Base-by-base conservation (phyloP, 2,797 vertebrate species). In the Mionectes olivaceus region DNA sequence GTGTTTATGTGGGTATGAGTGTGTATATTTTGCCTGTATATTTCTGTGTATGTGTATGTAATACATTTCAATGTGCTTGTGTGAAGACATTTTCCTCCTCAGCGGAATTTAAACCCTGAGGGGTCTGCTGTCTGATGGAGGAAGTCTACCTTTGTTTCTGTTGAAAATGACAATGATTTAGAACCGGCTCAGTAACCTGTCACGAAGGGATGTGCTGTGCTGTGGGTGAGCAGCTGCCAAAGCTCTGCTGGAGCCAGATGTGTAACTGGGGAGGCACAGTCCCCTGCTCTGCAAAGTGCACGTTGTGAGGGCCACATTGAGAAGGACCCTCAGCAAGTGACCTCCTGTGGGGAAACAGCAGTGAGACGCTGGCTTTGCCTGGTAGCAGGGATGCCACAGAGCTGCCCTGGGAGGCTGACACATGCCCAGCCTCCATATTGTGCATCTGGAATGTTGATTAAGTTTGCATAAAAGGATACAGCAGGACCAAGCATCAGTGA, bases 351-450 rank as follows among this genome's bases (percentile, higher is more conserved):
- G 52, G 37, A 70, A 57, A 28, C 24, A 30, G 9, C 2, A 1
- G 19, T 25, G 41, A 37, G 59, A 19, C 0, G 4, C 17, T 46
- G 59, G 13, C 49, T 76, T 68, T 43, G 43, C 5, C 4, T 5
- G 44, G 37, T 33, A 35, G 46, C 23, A 19, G 33, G 21, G 46
- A 10, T 39, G 46, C 11, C 37, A 8, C 2, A 13, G 87, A 44
- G 16, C 25, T 79, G 80, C 60, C 32, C 3, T 1, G 3, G 76
- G 35, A 85, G n/a, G n/a, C 47, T 47, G 63, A 47, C 7, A 0
- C 0, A 0, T 18, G 37, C 46, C 43, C 25, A 28, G 30, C 19
- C 30, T 61, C 13, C 30, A 17, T 12, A 6, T 18, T 0, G 1
- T 22, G 33, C 28, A 2, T 3, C 59, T 13, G 53, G 18, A 37